Base-by-base conservation (phyloP, 1,140 invertebrate genomes). In the Chrysopa pallens region DNA sequence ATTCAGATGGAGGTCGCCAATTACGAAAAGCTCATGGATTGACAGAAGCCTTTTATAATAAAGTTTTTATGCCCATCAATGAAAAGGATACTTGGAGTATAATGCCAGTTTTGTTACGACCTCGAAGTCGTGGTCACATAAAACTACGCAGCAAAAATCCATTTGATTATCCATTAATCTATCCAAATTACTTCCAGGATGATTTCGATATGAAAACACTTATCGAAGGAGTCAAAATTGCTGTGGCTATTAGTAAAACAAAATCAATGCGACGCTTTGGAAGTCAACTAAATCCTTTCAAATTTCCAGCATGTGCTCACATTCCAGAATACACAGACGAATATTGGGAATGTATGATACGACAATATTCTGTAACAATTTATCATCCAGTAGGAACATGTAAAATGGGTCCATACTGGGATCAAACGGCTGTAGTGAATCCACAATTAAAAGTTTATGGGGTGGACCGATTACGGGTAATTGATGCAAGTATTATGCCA, bases 381-480 rank as follows among this genome's bases (percentile, higher is more conserved):
- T 91, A 90, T 55, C 87, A 93, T 68, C 85, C 87, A 0, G 77
- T 86, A 0, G 87, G 88, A 0, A 92, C 89, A 0, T 85, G 82
- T 40, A 93, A 90, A 58, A 96, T 96, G 91, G 91, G 89, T 0
- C 81, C 82, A 0, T 75, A 76, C 38, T 80, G 76, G 71, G 87
- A 91, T 56, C 65, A 72, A 8, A 74, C 78, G 5, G 84, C 88
- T 0, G 91, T 94, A 0, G 89, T 94, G 0, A 89, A 94, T 61
- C 76, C 81, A 8, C 70, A 84, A 51, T 62, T 89, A 0, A 64
- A 73, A 40, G 85, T 90, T 4, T 84, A 88, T 48, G 85, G 85
- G 1, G 63, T 89, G 0, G 69, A 72, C 44, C 81, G 81, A 0
- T 56, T 91, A 5, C 65, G 86, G 5, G 85, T 90, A 0, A 78